Base-by-base conservation (phyloP, 1,140 invertebrate genomes). In the Acromyrmex echinatior region DNA sequence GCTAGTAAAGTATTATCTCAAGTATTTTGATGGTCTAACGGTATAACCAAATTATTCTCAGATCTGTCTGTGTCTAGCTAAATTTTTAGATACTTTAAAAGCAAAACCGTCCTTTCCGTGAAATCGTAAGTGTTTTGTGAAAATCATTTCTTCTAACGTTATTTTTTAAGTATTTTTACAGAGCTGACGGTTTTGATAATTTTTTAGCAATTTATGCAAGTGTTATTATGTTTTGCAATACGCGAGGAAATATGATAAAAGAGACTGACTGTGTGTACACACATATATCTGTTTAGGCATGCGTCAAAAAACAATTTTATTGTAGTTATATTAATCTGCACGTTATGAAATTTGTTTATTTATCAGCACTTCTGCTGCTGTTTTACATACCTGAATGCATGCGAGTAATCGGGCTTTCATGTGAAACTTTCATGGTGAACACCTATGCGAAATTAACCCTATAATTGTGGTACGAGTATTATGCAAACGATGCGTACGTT, bases 401-500 rank as follows among this genome's bases (percentile, higher is more conserved):
- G 53, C 51, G 12, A 45, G 12, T 82, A 81, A 81, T 49, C 70
- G 28, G 39, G 56, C 39, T 74, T 84, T 49, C 49, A 63, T 51
- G 45, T 56, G 14, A 62, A 76, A 62, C 70, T 84, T 84, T 74
- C 31, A 51, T 39, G n/a, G 28, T 18, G 39, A 76, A 62, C n/a
- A 35, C n/a, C 80, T 84, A 84, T 60, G 70, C 14, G 56, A 62
- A 84, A 84, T 84, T 84, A 84, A 84, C 80, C 80, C 70, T 84
- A 84, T 84, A 84, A 84, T 84, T 84, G 80, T 39, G 53, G 35
- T 16, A 35, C 53, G 70, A 74, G 18, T 76, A 84, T 74, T 84
- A 76, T 84, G 80, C 80, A 84, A 84, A 84, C 80, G 70, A 74
- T 84, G 70, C 63, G n/a, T 31, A 14, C 25, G 25, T 39, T 84